A percentile compares a stretch with the other conserved stretches of the same genome.
Evolutionary conservation across 2,113 vertebrate genomes (phyloP).

Genomic region (Cheirogaleus medius): DNA sequence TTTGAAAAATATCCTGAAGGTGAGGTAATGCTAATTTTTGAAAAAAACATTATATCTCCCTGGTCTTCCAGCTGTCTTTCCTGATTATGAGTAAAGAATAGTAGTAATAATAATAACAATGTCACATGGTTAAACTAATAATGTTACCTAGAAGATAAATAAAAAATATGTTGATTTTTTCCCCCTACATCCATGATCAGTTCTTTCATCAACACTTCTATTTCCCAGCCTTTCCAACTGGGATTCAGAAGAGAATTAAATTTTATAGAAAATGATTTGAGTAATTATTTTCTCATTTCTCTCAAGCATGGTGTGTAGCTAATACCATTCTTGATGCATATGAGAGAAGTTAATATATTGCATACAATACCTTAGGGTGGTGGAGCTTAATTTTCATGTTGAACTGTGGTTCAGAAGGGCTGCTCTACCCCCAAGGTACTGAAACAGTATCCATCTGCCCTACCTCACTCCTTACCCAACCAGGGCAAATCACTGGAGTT

Average conservation of each 20-base stretch:
- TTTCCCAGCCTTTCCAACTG: neutral
- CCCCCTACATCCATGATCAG: neutral
- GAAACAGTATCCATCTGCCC: fast-evolving
- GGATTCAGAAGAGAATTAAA: neutral
- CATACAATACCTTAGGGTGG: neutral
- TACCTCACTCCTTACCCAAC: neutral
- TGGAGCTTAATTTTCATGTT: neutral
- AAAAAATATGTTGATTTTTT: neutral
- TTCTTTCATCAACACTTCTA: neutral
- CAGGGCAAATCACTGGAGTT: neutral
- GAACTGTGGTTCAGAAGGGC: neutral
- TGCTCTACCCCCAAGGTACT: neutral
- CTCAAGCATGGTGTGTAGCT: neutral
- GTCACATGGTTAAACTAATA: neutral
- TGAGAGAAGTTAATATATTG: neutral
- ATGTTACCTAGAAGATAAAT: neutral
- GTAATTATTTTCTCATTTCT: neutral
- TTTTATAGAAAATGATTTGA: neutral
- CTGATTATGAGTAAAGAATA: neutral
- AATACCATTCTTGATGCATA: neutral
- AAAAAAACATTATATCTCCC: neutral
- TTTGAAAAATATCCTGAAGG: neutral
- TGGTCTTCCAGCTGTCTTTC: neutral
- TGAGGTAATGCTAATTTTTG: neutral
- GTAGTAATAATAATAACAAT: neutral